These are phyloP conservation scores for Anguilla anguilla DNA, from an alignment of 2,797 vertebrate genomes.

Conservation along the genomic window DNA sequence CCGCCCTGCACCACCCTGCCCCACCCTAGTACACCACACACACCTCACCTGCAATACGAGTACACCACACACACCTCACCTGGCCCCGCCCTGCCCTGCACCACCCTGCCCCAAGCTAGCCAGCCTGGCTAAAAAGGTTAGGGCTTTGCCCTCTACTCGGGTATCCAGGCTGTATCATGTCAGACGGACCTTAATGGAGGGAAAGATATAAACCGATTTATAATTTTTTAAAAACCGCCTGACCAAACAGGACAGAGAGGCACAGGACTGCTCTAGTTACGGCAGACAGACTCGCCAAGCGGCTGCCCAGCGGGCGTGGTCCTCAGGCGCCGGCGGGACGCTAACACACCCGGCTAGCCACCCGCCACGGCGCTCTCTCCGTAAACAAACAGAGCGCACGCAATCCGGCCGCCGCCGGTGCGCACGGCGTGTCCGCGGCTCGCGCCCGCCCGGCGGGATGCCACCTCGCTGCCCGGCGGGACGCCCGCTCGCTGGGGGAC, in stretches of 20 bases:
- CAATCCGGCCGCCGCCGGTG: no score
- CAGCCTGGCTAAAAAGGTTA: background rate
- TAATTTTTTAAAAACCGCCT: no score
- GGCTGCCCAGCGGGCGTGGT: slow-evolving; percentile 47
- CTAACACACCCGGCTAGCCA: slow-evolving; percentile 32
- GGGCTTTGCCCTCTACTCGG: no score
- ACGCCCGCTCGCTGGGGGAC: slow-evolving; percentile 39
- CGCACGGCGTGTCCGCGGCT: slow-evolving; percentile 29
- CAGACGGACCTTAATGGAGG: no score
- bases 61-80: no score
- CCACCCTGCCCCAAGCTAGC: background rate
- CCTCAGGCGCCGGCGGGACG: slow-evolving; percentile 41
- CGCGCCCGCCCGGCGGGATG: slow-evolving; percentile 60
- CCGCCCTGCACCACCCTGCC: no score
- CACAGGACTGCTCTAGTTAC: slow-evolving; percentile 34
- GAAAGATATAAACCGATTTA: no score
- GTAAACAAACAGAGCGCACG: no score
- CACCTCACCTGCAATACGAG: background rate
- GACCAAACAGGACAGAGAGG: background rate
- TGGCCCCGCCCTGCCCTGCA: no score
- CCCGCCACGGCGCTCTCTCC: slow-evolving; percentile 12
- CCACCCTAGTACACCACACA: background rate
- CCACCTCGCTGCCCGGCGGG: slow-evolving; percentile 42
- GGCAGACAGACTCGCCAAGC: slow-evolving; percentile 34
- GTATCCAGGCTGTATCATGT: no score